A percentile compares a stretch with the other conserved stretches of the same genome.
These are phyloP conservation scores for Pipistrellus kuhlii DNA, from an alignment of 2,797 vertebrate species.

Conservation along the genomic window DNA sequence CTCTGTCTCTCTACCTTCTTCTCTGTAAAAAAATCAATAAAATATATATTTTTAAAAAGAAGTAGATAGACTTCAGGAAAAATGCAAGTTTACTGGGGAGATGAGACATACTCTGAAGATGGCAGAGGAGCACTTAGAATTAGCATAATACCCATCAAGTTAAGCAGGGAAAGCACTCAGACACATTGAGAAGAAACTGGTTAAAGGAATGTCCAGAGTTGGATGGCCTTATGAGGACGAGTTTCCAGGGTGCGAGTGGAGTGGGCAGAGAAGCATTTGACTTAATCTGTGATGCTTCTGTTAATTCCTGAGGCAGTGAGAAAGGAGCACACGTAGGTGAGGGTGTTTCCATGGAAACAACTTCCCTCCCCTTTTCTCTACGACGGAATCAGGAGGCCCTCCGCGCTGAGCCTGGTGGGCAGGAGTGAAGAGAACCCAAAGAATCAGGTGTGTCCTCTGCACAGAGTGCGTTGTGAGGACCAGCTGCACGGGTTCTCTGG, in stretches of 20 bases:
- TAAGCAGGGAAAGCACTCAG: not conserved
- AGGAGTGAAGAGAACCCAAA: constrained; percentile 10
- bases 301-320: not conserved
- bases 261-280: not conserved
- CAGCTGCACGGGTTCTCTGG: not conserved
- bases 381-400: not conserved
- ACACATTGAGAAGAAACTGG: not conserved
- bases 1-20: too few relatives aligned
- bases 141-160: not conserved
- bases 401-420: not conserved
- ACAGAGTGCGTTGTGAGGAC: not conserved
- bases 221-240: not conserved
- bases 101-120: not conserved
- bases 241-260: not conserved
- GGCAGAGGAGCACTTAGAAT: not conserved
- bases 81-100: not conserved
- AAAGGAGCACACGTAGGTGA: not conserved
- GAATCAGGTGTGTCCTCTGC: fast-evolving
- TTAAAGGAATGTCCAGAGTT: not conserved
- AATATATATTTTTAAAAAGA: too few relatives aligned
- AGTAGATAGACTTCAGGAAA: not conserved
- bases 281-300: not conserved
- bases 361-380: not conserved
- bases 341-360: not conserved
- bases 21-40: too few relatives aligned